A percentile compares a stretch with the other conserved stretches of the same genome.
Conservation (phyloP, 1,140 invertebrate genomes). For the Nymphalis io region DNA sequence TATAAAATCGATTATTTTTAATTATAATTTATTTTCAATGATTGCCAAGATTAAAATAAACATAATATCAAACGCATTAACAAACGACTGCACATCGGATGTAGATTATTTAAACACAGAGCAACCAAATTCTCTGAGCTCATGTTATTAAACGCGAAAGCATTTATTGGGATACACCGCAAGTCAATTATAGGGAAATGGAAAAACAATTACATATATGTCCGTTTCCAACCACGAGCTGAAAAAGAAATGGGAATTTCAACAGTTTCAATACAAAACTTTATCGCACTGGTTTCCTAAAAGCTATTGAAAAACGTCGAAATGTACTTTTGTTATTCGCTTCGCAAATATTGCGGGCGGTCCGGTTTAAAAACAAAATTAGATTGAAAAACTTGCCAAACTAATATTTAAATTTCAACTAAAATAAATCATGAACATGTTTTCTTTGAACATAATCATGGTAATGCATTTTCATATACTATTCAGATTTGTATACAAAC, state of each 20-base stretch:
- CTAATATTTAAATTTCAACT: not conserved
- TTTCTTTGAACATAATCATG: too few species aligned
- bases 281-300: conserved; percentile 5
- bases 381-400: not conserved
- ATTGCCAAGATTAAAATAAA: too few species aligned
- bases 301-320: conserved; percentile 17
- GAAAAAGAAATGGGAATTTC: conserved; percentile 11
- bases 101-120: not conserved
- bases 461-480: too few species aligned
- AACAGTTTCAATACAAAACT: conserved; percentile 8
- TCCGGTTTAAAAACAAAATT: conserved; percentile 5
- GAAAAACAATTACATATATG: conserved; percentile 37
- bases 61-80: too few species aligned
- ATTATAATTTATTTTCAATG: too few species aligned
- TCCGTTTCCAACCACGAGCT: conserved; percentile 14
- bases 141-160: conserved; percentile 18
- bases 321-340: conserved; percentile 9
- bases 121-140: not conserved
- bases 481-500: too few species aligned
- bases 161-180: conserved; percentile 28
- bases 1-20: too few species aligned
- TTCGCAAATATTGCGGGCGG: conserved; percentile 3
- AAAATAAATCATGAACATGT: too few species aligned
- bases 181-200: conserved; percentile 35
- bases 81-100: too few species aligned